Base-by-base conservation (phyloP, 92 coral and sea anemone genomes). In the Siderastrea radians region DNA sequence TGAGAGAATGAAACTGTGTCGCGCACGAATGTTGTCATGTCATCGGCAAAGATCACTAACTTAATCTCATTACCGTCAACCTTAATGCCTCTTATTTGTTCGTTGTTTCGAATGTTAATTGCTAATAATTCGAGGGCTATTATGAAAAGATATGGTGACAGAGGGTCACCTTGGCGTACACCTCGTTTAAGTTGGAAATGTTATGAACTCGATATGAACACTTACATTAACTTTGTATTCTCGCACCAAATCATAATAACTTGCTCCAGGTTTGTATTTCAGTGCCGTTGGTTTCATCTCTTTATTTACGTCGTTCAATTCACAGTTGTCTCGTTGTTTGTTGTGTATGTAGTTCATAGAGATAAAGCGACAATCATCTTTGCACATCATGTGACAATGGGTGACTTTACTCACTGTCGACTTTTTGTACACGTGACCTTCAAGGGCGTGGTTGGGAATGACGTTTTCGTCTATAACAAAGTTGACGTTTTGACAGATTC, bases 241-340 rank as follows among this genome's bases (percentile, higher is more conserved):
- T 57, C 82, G 63, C 44, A 78, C 82, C n/a, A 78, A 78, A 49
- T 78, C 82, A 59, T 78, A 77, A 47, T 77, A 78, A 58, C 59
- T 49, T 10, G 26, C 43, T 46, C 44, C 70, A 59, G 9, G 45
- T 63, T 61, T 78, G 70, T 59, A 63, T 13, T 78, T 60, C 1
- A 78, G 70, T 59, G 70, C 43, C 6, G 44, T 70, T 59, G 82
- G 82, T 17, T 78, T 60, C 82, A 59, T 46, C 14, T 78, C 14
- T 78, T 58, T 59, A 17, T 60, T 78, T 8, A 17, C 70, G 48
- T 78, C 82, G 70, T 14, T 78, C 82, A 78, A 53, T 59, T 78
- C 54, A 7, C 82, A 78, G 54, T 78, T 78, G 6, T 78, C 70
- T 49, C 44, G 6, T 1, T 12, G 7, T 47, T 15, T 63, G 70